These are phyloP conservation scores for Dicycla oo DNA, from an alignment of 2,888 invertebrate genomes.

Conservation along the genomic window DNA sequence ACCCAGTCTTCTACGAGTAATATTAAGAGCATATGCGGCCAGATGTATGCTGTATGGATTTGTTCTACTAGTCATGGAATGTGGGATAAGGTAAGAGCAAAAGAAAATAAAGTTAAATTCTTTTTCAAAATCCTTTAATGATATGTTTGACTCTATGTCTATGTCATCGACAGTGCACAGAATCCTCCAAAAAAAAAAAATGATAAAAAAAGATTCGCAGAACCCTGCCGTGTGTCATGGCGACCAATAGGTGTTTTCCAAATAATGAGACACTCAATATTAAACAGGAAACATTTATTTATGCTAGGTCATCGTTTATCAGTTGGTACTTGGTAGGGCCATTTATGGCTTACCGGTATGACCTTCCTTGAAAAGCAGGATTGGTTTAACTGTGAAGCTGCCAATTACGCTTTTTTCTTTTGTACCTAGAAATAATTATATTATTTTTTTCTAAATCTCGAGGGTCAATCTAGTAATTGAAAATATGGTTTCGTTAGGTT, in stretches of 20 bases:
- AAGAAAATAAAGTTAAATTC: not conserved
- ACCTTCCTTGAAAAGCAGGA: conserved; percentile 43
- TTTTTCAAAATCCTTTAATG: not conserved
- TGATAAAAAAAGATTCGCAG: not conserved
- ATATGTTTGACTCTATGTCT: not conserved
- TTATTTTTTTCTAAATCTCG: conserved; percentile 7
- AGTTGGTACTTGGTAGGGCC: conserved; percentile 3
- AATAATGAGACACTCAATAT: conserved; percentile 4
- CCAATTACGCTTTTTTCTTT: conserved; percentile 9
- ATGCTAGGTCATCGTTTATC: conserved; percentile 35
- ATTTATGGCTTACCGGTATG: conserved; percentile 23
- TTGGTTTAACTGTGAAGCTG: conserved; percentile 34
- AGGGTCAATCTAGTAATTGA: conserved; percentile 12
- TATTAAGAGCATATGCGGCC: conserved; percentile 91
- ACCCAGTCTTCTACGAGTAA: conserved; percentile 90
- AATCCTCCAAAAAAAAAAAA: too few species aligned
- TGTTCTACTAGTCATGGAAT: conserved; percentile 90
- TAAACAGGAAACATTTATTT: not conserved
- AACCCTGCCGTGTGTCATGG: not conserved
- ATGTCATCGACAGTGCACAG: too few species aligned
- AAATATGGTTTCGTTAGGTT: not conserved
- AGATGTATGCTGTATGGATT: conserved; percentile 90
- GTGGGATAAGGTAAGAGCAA: conserved; percentile 90
- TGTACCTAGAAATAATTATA: not conserved
- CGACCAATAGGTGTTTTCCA: not conserved